Percentiles rank a stretch among this genome's conserved stretches.
Evolutionary conservation across 2,113 vertebrate species (phyloP).

Genomic region (Salvator merianae): DNA sequence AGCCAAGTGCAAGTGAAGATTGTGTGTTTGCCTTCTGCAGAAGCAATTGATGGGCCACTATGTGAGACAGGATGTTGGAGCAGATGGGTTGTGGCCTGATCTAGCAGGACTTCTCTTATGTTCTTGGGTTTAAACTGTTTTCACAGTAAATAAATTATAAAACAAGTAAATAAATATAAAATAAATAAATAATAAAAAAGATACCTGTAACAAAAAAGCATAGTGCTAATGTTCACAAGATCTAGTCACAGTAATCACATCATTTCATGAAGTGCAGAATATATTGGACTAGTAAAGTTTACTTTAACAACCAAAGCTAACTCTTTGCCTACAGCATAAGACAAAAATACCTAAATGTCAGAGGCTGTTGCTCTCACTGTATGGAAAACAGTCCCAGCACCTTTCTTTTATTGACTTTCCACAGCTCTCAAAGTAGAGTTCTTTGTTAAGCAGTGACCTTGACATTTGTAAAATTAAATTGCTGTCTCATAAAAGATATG

Average conservation of each 20-base stretch:
- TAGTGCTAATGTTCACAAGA: neutral
- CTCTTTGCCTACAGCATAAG: neutral
- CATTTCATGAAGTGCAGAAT: neutral
- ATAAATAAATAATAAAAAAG: too few relatives aligned
- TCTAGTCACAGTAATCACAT: neutral
- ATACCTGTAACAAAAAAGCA: too few relatives aligned
- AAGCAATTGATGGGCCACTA: too few relatives aligned
- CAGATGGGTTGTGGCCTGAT: too few relatives aligned
- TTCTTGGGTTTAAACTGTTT: too few relatives aligned
- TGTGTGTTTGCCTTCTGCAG: too few relatives aligned
- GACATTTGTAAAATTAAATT: slow-evolving; percentile 3
- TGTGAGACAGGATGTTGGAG: too few relatives aligned
- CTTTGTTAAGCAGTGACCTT: neutral
- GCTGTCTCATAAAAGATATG: neutral
- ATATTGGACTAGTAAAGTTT: neutral
- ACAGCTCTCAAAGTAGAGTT: neutral
- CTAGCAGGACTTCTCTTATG: too few relatives aligned
- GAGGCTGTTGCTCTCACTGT: neutral
- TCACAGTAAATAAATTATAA: too few relatives aligned
- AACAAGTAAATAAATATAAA: too few relatives aligned
- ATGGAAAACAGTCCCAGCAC: too few relatives aligned
- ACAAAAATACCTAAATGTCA: neutral
- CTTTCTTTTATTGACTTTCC: neutral
- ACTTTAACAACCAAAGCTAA: neutral
- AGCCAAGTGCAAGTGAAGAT: too few relatives aligned